Conservation (phyloP, 2,797 vertebrate species). For the Pseudomugil tenellus region DNA sequence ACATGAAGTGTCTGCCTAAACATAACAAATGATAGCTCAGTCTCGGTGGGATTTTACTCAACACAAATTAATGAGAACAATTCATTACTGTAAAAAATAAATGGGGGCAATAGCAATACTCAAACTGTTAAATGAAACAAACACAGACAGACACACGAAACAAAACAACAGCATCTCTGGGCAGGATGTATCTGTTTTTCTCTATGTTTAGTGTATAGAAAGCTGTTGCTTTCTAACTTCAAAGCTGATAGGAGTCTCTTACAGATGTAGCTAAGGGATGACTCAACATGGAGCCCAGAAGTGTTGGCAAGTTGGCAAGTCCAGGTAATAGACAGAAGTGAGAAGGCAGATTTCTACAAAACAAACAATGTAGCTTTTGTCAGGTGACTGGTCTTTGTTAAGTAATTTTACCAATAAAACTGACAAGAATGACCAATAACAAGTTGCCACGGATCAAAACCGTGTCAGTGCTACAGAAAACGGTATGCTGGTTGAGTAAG, state of each 20-base stretch:
- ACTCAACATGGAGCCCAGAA: background rate
- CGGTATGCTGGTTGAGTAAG: conserved; percentile 22
- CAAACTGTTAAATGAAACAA: background rate
- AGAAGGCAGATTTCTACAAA: background rate
- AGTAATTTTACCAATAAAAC: conserved; percentile 28
- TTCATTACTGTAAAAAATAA: too few species aligned
- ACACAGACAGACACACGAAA: background rate
- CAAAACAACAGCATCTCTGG: too few species aligned
- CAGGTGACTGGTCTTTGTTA: conserved; percentile 8
- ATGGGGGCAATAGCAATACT: background rate
- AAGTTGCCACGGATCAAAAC: conserved; percentile 15
- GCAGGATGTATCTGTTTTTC: background rate
- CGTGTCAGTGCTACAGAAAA: conserved; percentile 3
- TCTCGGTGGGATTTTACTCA: background rate
- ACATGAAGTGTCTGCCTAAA: background rate
- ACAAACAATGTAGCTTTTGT: background rate
- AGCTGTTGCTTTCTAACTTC: background rate
- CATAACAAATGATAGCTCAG: background rate
- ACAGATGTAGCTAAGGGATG: background rate
- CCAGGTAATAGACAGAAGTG: background rate
- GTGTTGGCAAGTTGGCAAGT: background rate
- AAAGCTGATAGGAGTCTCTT: background rate
- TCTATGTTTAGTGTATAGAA: background rate
- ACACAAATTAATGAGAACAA: background rate
- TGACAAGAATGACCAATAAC: conserved; percentile 8